Conservation (phyloP, 2,113 vertebrate species). For the Microcebus jonahi region DNA sequence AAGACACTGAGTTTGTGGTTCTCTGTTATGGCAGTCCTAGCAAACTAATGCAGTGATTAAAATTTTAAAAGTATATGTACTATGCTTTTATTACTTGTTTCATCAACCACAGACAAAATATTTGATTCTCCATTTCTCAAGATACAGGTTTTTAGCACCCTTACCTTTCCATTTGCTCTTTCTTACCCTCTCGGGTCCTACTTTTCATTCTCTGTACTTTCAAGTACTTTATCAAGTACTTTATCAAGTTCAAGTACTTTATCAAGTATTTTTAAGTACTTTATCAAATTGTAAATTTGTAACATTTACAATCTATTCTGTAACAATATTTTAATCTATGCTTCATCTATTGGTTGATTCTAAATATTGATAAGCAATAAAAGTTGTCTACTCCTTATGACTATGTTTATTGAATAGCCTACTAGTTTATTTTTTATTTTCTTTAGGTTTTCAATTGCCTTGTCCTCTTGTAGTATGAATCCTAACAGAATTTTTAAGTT, state of each 20-base stretch:
- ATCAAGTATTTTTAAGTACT: background rate
- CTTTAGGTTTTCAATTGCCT: background rate
- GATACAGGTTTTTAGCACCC: background rate
- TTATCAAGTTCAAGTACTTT: background rate
- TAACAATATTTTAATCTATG: background rate
- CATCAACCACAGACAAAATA: background rate
- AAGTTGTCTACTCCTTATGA: background rate
- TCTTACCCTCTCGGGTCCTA: background rate
- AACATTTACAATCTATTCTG: background rate
- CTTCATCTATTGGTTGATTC: background rate
- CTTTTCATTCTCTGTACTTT: conserved; percentile 13
- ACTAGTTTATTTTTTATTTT: background rate
- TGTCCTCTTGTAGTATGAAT: background rate
- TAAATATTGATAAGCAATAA: background rate
- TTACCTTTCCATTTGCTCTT: background rate
- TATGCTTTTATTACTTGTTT: background rate
- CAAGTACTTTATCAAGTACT: background rate
- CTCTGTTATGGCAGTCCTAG: background rate
- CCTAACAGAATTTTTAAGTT: background rate
- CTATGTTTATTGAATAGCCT: background rate
- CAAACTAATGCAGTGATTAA: background rate
- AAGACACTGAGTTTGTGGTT: background rate
- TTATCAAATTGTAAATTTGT: background rate
- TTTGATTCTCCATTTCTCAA: conserved; percentile 8
- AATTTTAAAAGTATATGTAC: background rate